phyloP scores from a whole-genome alignment of 2,113 vertebrate genomes.

The Pyrgilauda ruficollis region DNA sequence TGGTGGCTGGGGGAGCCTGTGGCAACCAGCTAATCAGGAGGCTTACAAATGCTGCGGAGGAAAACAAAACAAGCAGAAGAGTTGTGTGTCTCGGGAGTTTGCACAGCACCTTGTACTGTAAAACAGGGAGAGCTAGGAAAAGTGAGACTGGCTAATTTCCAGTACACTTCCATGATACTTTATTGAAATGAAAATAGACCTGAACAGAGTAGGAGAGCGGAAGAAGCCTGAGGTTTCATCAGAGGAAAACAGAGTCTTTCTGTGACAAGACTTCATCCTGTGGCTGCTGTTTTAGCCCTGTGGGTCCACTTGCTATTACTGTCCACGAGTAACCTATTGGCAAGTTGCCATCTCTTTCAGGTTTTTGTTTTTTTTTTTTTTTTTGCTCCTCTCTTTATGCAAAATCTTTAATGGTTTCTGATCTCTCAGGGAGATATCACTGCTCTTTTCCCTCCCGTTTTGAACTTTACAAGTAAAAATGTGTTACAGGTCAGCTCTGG shows the following conservation, averaged over 20 bases:
- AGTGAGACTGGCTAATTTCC: not conserved
- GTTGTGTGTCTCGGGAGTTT: not conserved
- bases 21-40: not conserved
- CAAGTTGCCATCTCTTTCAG: slow-evolving; percentile 4
- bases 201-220: not conserved
- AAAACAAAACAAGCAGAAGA: not conserved
- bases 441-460: not conserved
- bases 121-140: not conserved
- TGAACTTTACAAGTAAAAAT: not conserved
- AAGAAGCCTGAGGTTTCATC: not conserved
- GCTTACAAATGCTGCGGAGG: not conserved
- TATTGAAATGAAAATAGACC: not conserved
- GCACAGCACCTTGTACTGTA: not conserved
- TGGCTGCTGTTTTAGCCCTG: not conserved
- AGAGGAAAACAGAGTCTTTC: not conserved
- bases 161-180: not conserved
- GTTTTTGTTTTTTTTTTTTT: not conserved
- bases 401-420: not conserved
- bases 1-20: not conserved
- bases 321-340: not conserved
- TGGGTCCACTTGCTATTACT: slow-evolving; percentile 2
- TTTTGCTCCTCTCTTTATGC: not conserved
- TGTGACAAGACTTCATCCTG: not conserved
- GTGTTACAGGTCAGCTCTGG: not conserved
- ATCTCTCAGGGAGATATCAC: not conserved